phyloP scores from a whole-genome alignment of 2,797 vertebrate genomes.

The Trachops cirrhosus region DNA sequence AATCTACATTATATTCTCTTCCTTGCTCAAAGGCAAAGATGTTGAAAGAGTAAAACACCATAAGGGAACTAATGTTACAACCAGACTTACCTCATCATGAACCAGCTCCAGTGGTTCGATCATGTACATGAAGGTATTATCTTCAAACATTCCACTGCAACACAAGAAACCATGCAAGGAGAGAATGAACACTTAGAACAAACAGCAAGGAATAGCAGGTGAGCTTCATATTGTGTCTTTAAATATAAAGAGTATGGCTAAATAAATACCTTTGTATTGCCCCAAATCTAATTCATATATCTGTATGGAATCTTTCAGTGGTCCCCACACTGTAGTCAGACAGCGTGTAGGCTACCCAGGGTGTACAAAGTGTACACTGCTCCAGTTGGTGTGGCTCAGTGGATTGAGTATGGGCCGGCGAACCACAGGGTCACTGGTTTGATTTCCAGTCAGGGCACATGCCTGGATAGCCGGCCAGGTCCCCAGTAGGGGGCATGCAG shows the following conservation, averaged over 20 bases:
- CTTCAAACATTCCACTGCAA: slow-evolving; percentile 96
- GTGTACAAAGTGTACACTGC: background rate
- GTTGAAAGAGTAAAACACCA: background rate
- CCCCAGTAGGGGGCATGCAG: no score
- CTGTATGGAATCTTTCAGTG: background rate
- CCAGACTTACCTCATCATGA: slow-evolving; percentile 90
- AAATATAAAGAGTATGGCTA: background rate
- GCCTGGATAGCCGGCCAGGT: no score
- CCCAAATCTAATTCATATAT: background rate
- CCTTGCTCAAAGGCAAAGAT: background rate
- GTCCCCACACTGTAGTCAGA: background rate
- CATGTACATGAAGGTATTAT: slow-evolving; percentile 89
- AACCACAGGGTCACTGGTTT: no score
- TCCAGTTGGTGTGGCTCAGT: no score
- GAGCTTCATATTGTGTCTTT: background rate
- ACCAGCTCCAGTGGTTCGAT: slow-evolving; percentile 92
- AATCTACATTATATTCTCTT: background rate
- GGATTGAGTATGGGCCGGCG: fast-evolving
- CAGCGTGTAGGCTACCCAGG: background rate
- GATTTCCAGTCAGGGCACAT: no score
- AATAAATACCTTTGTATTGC: background rate
- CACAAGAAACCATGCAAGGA: slow-evolving; percentile 67
- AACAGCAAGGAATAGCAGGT: background rate
- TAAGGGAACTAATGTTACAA: slow-evolving; percentile 5
- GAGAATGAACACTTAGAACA: background rate